phyloP scores from a whole-genome alignment of 2,113 vertebrate species.

The Cavia aperea region DNA sequence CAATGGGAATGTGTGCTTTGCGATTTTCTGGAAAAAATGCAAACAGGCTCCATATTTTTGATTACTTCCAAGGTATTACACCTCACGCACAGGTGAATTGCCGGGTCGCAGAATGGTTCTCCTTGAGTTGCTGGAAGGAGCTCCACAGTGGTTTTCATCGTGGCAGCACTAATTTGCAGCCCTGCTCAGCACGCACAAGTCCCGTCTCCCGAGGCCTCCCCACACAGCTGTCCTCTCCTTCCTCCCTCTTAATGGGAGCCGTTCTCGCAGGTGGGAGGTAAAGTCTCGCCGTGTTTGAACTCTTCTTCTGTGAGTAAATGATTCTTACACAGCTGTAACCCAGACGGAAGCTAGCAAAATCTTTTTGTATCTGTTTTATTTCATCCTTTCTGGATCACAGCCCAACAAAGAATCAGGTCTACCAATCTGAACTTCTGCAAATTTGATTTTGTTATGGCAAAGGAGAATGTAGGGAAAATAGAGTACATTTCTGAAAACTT shows the following conservation, averaged over 20 bases:
- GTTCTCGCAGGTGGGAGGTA: neutral
- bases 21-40: neutral
- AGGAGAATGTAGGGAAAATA: neutral
- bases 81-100: neutral
- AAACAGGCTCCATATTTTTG: neutral
- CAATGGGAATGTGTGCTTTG: neutral
- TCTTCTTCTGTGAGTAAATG: neutral
- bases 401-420: neutral
- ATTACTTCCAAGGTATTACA: neutral
- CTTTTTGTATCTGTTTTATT: neutral
- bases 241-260: neutral
- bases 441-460: slow-evolving; percentile 20
- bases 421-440: neutral
- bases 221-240: neutral
- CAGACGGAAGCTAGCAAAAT: neutral
- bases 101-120: neutral
- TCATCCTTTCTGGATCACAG: slow-evolving; percentile 17
- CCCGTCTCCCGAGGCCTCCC: neutral
- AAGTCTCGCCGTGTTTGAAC: neutral
- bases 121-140: neutral
- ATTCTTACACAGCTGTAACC: neutral
- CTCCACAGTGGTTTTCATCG: neutral
- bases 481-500: neutral
- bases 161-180: neutral
- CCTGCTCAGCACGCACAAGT: neutral